phyloP scores from a whole-genome alignment of 2,113 vertebrate species.

The Thalassarche chlororhynchos region DNA sequence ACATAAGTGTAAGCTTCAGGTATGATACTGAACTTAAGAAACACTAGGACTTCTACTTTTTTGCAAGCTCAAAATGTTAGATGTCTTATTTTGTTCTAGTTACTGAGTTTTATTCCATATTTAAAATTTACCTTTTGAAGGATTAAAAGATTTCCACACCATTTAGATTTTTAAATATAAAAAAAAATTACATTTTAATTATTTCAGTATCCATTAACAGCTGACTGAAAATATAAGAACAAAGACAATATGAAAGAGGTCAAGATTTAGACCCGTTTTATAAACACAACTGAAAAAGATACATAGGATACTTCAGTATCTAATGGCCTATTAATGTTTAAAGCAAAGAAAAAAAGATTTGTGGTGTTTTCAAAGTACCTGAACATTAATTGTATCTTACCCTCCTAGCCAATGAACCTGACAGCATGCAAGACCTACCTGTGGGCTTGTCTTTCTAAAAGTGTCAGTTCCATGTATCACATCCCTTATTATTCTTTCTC shows the following conservation, averaged over 20 bases:
- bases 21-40: background rate
- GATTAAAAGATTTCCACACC: background rate
- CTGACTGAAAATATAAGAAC: background rate
- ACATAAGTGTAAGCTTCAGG: background rate
- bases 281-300: background rate
- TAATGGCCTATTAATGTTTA: background rate
- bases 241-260: background rate
- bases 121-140: background rate
- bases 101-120: background rate
- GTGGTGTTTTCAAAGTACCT: background rate
- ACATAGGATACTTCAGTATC: background rate
- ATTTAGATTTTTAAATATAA: background rate
- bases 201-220: background rate
- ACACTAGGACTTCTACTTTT: background rate
- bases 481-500: slow-evolving; percentile 81
- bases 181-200: background rate
- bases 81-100: background rate
- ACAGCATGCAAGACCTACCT: slow-evolving; percentile 68
- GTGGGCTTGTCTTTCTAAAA: slow-evolving; percentile 91
- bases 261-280: background rate
- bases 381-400: background rate
- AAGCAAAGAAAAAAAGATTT: background rate
- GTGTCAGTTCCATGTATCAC: slow-evolving; percentile 89
- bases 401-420: background rate
- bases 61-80: background rate